Conservation (phyloP, 2,888 invertebrate genomes). For the Plebejus anna region DNA sequence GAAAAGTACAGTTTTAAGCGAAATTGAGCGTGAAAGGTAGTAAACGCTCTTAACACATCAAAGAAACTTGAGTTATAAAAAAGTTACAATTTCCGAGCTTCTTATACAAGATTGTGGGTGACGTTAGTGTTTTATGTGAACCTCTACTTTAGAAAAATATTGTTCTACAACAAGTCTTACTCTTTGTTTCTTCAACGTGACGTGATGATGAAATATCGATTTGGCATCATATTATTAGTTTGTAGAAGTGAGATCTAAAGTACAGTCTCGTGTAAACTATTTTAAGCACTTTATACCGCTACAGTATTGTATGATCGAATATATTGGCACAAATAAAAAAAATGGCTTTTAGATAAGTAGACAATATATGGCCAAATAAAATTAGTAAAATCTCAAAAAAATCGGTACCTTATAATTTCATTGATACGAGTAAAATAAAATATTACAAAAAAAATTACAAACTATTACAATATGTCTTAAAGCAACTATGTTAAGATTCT, state of each 20-base stretch:
- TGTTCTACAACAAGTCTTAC: not conserved
- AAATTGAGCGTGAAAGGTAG: too few relatives aligned
- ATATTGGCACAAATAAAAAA: conserved; percentile 22
- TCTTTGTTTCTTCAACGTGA: not conserved
- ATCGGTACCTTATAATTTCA: conserved; percentile 2
- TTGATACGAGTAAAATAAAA: conserved; percentile 27
- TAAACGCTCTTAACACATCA: not conserved
- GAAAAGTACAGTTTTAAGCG: too few relatives aligned
- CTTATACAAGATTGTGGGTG: not conserved
- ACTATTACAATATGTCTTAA: conserved; percentile 27
- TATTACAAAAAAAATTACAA: conserved; percentile 30
- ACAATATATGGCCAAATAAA: not conserved
- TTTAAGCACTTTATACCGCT: not conserved
- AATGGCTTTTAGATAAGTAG: conserved; percentile 4
- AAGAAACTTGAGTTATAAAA: not conserved
- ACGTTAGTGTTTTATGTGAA: not conserved
- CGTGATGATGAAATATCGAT: not conserved
- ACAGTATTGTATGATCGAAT: not conserved
- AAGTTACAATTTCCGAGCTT: not conserved
- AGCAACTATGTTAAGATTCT: conserved; percentile 32
- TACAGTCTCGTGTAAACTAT: conserved; percentile 5
- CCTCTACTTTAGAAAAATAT: not conserved
- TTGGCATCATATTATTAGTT: conserved; percentile 12
- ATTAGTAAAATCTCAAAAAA: not conserved
- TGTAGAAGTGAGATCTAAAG: not conserved